Conservation (phyloP, 2,888 invertebrate species). For the Pardosa pseudoannulata region DNA sequence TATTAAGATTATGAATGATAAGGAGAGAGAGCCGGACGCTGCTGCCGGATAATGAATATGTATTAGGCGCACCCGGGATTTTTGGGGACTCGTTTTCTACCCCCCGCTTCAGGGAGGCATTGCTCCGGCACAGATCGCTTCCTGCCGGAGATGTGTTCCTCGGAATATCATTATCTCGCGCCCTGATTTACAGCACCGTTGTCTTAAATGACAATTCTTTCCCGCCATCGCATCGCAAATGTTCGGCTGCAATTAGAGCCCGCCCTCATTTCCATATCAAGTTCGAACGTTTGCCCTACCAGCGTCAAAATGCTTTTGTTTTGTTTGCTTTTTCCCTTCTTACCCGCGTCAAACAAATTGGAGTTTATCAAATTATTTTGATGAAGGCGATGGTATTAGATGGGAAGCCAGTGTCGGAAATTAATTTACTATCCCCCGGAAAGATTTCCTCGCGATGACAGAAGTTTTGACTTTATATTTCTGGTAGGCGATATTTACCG, state of each 20-base stretch:
- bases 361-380: too few species aligned
- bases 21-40: neutral
- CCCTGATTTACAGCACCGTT: neutral
- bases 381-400: too few species aligned
- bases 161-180: neutral
- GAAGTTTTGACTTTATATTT: too few species aligned
- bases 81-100: neutral
- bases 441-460: too few species aligned
- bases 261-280: neutral
- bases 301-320: too few species aligned
- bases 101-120: neutral
- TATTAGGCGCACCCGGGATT: slow-evolving; percentile 10
- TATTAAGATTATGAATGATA: slow-evolving; percentile 19
- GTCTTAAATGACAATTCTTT: slow-evolving; percentile 17
- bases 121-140: neutral
- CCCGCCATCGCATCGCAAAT: neutral
- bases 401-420: too few species aligned
- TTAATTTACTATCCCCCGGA: too few species aligned
- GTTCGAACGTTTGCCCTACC: too few species aligned
- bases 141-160: neutral
- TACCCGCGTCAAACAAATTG: too few species aligned
- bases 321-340: too few species aligned
- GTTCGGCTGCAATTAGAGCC: neutral
- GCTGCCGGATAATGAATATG: slow-evolving; percentile 20
- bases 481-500: too few species aligned